Evolutionary conservation across 2,113 vertebrate species (phyloP).

Genomic region (Phaetusa simplex): DNA sequence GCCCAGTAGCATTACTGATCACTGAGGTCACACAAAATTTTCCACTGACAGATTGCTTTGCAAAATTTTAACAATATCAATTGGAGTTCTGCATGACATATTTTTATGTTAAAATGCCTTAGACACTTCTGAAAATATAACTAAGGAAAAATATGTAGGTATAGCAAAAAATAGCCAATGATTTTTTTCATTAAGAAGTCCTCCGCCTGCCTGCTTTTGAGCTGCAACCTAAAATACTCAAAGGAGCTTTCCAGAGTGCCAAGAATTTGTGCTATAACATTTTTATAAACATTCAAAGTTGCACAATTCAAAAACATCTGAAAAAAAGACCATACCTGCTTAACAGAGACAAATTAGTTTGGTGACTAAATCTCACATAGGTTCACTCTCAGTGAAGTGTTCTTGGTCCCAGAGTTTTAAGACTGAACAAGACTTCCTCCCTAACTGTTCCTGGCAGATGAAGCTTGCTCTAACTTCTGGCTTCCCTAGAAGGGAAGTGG

Average conservation of each 20-base stretch:
- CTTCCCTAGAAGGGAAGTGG: neutral
- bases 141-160: neutral
- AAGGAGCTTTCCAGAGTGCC: neutral
- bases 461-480: neutral
- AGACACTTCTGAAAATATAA: neutral
- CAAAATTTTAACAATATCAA: neutral
- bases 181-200: neutral
- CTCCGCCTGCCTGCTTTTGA: neutral
- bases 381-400: neutral
- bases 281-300: neutral
- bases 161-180: neutral
- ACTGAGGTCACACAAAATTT: neutral
- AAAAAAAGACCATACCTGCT: neutral
- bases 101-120: neutral
- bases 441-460: neutral
- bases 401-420: neutral
- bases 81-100: neutral
- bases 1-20: neutral
- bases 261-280: neutral
- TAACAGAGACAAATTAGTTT: neutral
- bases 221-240: neutral
- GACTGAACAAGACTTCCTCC: neutral
- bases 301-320: neutral
- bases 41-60: neutral
- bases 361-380: neutral